Base-by-base conservation (phyloP, 2,888 invertebrate genomes). In the Epinotia ramella region DNA sequence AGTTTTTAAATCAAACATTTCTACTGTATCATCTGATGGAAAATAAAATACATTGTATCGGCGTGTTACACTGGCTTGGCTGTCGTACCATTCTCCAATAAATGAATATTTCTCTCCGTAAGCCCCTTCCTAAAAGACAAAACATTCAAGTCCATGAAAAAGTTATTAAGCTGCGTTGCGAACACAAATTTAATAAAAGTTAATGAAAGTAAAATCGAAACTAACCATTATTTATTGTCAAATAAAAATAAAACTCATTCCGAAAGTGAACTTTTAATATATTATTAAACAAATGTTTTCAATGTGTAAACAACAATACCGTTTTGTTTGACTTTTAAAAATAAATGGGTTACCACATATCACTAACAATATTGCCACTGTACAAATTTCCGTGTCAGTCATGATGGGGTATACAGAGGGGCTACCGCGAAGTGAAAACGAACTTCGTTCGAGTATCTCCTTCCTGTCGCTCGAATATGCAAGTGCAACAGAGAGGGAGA, bases 51-150 rank as follows among this genome's bases (percentile, higher is more conserved):
- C 90, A 83, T 96, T 95, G 88, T 97, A 98, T 78, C 96, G 96
- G 82, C 97, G 96, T 28, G 96, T 91, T 18, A 97, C 95, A 59
- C 96, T 96, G 0, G 97, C 96, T 83, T 97, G 96, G 80, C 96
- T 96, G 87, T 98, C 98, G 86, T 96, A 98, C 98, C 98, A 99
- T 92, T 98, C 98, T 3, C 97, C 97, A 76, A 96, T 88, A 89
- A 97, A 97, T 6, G 95, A 89, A 81, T 95, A 93, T 86, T 95
- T 95, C 74, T 95, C 95, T 75, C 83, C 91, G 82, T 94, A 95
- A 62, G 95, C 92, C 74, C 92, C 95, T 79, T 94, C 94, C 93
- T 94, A 80, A 70, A 88, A 84, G 1, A 64, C 49, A 67, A 49
- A 49, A 66, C 18, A 28, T n/a, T 44, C 40, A 24, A 20, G 9